Evolutionary conservation across 2,797 vertebrate species (phyloP).

Genomic region (Myotis vivesi): DNA sequence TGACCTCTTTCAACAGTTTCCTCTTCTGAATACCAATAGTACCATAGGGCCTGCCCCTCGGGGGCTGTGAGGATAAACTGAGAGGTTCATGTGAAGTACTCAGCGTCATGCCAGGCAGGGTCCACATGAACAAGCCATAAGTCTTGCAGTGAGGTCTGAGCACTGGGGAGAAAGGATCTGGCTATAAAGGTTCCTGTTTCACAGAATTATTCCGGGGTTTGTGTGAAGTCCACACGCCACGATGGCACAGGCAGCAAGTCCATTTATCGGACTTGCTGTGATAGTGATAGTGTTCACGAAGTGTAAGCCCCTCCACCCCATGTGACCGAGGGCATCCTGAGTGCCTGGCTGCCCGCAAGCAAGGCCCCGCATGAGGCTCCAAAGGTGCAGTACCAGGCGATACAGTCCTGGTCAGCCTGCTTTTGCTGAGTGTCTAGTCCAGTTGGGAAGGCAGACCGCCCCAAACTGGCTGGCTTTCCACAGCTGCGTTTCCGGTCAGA

Average conservation of each 20-base stretch:
- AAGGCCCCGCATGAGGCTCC: accelerated
- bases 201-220: too few species aligned
- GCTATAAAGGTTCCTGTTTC: too few species aligned
- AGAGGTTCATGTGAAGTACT: too few species aligned
- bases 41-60: not conserved
- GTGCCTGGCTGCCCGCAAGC: not conserved
- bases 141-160: too few species aligned
- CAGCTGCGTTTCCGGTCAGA: too few species aligned
- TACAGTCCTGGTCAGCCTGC: not conserved
- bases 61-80: not conserved
- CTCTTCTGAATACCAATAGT: not conserved
- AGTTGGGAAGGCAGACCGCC: not conserved
- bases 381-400: not conserved
- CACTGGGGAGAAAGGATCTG: too few species aligned
- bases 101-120: too few species aligned
- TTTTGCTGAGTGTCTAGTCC: not conserved
- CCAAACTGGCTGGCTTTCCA: not conserved
- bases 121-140: not conserved
- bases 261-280: too few species aligned
- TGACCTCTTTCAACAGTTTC: not conserved
- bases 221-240: too few species aligned
- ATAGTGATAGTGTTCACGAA: not conserved
- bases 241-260: too few species aligned
- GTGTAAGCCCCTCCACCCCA: not conserved
- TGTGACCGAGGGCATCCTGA: not conserved